phyloP scores from a whole-genome alignment of 2,888 invertebrate species.

The Coelogynopora nodosa region DNA sequence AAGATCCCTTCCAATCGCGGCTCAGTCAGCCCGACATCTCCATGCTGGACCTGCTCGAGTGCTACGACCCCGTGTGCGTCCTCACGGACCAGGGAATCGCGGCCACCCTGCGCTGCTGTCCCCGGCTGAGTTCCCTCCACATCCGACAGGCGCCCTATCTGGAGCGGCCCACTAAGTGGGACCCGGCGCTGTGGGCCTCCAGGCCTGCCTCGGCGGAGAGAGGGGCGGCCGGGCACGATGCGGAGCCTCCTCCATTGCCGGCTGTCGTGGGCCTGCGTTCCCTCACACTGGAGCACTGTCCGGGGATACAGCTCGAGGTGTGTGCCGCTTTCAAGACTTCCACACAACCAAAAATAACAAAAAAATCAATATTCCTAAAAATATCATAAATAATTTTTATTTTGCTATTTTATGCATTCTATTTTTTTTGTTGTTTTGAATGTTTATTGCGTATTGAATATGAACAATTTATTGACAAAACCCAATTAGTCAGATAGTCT shows the following conservation, averaged over 20 bases:
- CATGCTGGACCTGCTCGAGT: conserved; percentile 37
- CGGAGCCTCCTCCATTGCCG: background rate
- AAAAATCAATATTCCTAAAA: no score
- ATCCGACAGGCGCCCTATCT: conserved; percentile 33
- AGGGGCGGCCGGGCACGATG: background rate
- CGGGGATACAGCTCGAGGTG: conserved; percentile 38
- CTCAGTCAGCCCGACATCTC: conserved; percentile 35
- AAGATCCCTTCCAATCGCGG: conserved; percentile 44
- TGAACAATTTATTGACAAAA: no score
- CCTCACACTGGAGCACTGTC: conserved; percentile 44
- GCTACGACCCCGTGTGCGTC: conserved; percentile 39
- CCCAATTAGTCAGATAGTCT: no score
- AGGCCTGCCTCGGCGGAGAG: background rate
- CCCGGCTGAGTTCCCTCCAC: conserved; percentile 37
- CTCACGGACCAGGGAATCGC: conserved; percentile 42
- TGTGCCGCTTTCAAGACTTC: no score
- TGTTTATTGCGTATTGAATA: no score
- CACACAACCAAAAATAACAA: no score
- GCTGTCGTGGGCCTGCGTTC: conserved; percentile 26
- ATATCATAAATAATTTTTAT: no score
- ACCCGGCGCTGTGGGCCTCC: background rate
- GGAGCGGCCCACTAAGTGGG: conserved; percentile 25
- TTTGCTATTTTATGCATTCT: no score
- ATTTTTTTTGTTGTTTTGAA: no score
- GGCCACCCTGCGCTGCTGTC: conserved; percentile 31